These are phyloP conservation scores for Monarcha castaneiventris DNA, from an alignment of 2,113 vertebrate species.

Conservation along the genomic window DNA sequence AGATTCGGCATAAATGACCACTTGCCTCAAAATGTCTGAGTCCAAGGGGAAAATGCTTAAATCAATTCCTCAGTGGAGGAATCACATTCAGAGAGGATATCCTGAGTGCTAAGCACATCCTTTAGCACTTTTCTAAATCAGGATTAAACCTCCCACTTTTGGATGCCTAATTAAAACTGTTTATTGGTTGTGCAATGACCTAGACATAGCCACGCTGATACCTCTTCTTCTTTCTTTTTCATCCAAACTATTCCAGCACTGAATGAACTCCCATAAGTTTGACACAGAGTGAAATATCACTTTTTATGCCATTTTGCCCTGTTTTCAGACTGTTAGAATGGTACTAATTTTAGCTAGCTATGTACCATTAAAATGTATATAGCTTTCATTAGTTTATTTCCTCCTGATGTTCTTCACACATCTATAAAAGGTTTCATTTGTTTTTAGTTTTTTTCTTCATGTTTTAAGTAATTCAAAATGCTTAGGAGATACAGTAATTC, in stretches of 20 bases:
- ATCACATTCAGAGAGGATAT: background rate
- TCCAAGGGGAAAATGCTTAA: background rate
- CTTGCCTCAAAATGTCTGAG: background rate
- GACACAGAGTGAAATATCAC: background rate
- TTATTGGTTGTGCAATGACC: background rate
- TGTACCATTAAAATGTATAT: background rate
- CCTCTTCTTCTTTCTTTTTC: background rate
- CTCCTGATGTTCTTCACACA: background rate
- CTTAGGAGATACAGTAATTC: background rate
- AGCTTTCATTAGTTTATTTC: background rate
- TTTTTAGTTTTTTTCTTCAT: background rate
- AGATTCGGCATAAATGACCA: background rate
- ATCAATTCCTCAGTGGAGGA: background rate
- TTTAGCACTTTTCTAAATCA: background rate
- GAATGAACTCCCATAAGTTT: background rate
- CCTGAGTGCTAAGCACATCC: background rate
- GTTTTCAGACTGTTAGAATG: background rate
- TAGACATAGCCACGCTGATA: background rate
- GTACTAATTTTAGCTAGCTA: background rate
- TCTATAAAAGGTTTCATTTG: background rate
- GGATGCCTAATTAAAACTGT: background rate
- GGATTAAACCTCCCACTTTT: background rate
- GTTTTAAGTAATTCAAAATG: background rate
- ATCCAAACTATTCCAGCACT: background rate
- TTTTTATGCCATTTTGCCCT: background rate